Base-by-base conservation (phyloP, 1,140 invertebrate species). In the Leptopilina clavipes region DNA sequence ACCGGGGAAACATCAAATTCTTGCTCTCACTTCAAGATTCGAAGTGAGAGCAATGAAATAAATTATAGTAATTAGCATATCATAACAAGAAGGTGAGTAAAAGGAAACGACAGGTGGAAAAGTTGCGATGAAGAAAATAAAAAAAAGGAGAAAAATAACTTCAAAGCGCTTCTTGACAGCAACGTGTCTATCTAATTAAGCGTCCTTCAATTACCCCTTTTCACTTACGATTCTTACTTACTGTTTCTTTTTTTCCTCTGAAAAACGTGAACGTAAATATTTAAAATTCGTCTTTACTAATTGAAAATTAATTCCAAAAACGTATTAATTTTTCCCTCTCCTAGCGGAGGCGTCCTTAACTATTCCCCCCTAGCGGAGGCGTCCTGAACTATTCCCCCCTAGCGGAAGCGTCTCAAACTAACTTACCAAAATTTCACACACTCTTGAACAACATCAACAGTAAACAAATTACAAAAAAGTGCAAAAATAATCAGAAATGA, bases 171-270 rank as follows among this genome's bases (percentile, higher is more conserved):
- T 9, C 22, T 14, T 9, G 3, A 59, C 9, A 59, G 56, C 9
- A 25, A 59, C 25, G 22, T 37, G 25, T n/a, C 22, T 19, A 18
- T 59, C 59, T 65, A 31, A 65, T 65, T 65, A 52, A 59, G 56
- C 56, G 22, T 14, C 59, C 56, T 65, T 65, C 25, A 22, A 31
- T 65, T 31, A 31, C n/a, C 22, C 22, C 3, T 14, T 5, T 65
- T 22, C 14, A 22, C 25, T 65, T 14, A 31, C 59, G 22, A 31
- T 12, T 31, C 56, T 19, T 37, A 31, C 31, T 10, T 22, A 3
- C 25, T n/a, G n/a, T n/a, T n/a, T n/a, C 59, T 31, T 65, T 65
- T 65, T 31, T 12, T 31, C 22, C 3, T 48, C n/a, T n/a, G 45
- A 48, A 48, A 48, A 48, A 48, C n/a, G n/a, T n/a, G n/a, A n/a